Evolutionary conservation across 1,140 invertebrate genomes (phyloP).

Genomic region (Thalassaphorura encarpata): DNA sequence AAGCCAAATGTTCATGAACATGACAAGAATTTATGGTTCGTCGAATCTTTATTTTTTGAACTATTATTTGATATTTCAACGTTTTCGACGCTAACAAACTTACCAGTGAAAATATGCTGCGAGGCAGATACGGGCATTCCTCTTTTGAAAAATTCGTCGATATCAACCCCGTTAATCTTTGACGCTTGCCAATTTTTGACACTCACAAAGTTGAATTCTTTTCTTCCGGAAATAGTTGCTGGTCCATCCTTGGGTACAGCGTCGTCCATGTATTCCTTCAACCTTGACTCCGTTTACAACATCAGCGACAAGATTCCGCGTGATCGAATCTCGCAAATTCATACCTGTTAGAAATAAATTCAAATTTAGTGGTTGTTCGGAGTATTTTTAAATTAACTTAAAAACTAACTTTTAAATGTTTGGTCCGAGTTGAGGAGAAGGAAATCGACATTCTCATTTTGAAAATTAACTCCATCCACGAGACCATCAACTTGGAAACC

Average conservation of each 20-base stretch:
- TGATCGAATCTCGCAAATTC: not conserved
- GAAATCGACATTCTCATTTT: not conserved
- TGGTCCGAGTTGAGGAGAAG: not conserved
- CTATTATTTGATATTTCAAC: not conserved
- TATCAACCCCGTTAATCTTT: not conserved
- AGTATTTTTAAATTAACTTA: not conserved
- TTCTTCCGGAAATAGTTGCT: not conserved
- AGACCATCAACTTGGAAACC: not conserved
- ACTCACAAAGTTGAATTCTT: not conserved
- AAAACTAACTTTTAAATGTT: not conserved
- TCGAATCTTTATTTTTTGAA: not conserved
- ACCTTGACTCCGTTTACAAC: not conserved
- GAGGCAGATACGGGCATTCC: not conserved
- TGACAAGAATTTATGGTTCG: not conserved
- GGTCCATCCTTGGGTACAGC: not conserved
- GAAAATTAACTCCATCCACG: not conserved
- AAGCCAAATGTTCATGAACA: not conserved
- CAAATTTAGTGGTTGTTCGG: not conserved
- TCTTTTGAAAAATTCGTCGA: constrained; percentile 1
- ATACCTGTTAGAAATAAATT: not conserved
- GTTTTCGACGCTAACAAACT: not conserved
- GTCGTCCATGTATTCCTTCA: not conserved
- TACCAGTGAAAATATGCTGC: not conserved
- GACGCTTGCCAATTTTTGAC: not conserved
- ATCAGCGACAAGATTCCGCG: not conserved